These are phyloP conservation scores for Melierax canorus DNA, from an alignment of 2,113 vertebrate genomes.

Conservation along the genomic window DNA sequence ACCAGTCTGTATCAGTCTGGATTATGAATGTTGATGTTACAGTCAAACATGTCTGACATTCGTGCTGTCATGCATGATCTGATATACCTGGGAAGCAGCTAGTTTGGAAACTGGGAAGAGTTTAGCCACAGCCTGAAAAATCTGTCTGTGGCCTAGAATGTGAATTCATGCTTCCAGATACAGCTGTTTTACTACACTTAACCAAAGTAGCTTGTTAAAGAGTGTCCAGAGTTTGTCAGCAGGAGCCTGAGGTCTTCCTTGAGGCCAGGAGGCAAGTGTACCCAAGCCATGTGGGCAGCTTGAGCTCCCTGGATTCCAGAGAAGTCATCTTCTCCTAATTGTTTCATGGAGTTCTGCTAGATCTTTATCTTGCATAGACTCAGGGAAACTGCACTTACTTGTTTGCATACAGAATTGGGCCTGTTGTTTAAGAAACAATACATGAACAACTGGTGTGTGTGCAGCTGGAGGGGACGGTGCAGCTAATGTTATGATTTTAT, in stretches of 20 bases:
- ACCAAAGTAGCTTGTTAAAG: background rate
- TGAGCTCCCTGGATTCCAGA: accelerated
- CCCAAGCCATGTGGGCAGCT: background rate
- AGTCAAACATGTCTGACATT: background rate
- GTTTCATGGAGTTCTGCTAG: background rate
- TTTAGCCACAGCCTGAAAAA: background rate
- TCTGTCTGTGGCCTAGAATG: background rate
- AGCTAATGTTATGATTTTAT: background rate
- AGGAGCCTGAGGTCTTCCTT: background rate
- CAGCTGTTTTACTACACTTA: background rate
- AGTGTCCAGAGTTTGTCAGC: accelerated
- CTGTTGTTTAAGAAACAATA: background rate
- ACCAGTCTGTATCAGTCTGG: background rate
- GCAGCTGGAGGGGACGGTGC: background rate
- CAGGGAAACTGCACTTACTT: background rate
- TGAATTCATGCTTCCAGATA: background rate
- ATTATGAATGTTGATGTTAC: background rate
- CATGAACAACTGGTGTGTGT: background rate
- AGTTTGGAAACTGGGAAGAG: background rate
- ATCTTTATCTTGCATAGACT: background rate
- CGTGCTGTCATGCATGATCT: background rate
- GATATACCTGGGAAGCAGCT: background rate
- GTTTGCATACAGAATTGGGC: background rate
- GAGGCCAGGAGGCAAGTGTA: background rate
- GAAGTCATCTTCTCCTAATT: background rate